Percentiles rank a stretch among this genome's conserved stretches.
phyloP scores from a whole-genome alignment of 2,888 invertebrate species.

The Blera fallax region DNA sequence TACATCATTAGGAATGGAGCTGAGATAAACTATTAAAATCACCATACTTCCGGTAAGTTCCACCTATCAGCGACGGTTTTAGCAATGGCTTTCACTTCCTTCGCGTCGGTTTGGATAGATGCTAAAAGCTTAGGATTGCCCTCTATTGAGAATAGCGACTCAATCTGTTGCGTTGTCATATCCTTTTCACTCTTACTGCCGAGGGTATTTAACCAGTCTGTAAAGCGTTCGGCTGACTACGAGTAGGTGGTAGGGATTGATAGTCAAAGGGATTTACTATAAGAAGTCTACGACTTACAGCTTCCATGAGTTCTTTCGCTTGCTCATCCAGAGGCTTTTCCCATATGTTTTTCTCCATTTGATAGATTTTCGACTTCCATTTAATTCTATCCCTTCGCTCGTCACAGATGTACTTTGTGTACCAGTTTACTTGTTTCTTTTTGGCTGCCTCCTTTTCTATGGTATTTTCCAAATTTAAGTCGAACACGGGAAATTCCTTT shows the following conservation, averaged over 20 bases:
- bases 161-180: constrained; percentile 79
- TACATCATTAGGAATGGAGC: neutral
- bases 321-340: constrained; percentile 80
- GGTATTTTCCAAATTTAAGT: constrained; percentile 76
- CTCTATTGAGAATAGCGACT: constrained; percentile 80
- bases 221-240: constrained; percentile 79
- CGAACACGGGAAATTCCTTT: constrained; percentile 76
- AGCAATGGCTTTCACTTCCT: constrained; percentile 79
- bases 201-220: constrained; percentile 79
- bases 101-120: constrained; percentile 79
- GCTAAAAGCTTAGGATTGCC: constrained; percentile 78
- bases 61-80: constrained; percentile 79
- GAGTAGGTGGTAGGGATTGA: neutral
- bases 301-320: constrained; percentile 81
- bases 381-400: constrained; percentile 78
- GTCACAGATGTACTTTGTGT: constrained; percentile 76
- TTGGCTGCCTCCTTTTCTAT: constrained; percentile 74
- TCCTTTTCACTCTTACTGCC: constrained; percentile 77
- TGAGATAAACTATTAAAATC: neutral
- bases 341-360: constrained; percentile 75
- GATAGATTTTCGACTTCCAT: constrained; percentile 80
- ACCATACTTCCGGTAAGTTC: constrained; percentile 79
- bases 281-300: constrained; percentile 74
- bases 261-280: too few relatives aligned
- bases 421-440: constrained; percentile 77